phyloP scores from a whole-genome alignment of 2,113 vertebrate species.

The Ptyas mucosa region DNA sequence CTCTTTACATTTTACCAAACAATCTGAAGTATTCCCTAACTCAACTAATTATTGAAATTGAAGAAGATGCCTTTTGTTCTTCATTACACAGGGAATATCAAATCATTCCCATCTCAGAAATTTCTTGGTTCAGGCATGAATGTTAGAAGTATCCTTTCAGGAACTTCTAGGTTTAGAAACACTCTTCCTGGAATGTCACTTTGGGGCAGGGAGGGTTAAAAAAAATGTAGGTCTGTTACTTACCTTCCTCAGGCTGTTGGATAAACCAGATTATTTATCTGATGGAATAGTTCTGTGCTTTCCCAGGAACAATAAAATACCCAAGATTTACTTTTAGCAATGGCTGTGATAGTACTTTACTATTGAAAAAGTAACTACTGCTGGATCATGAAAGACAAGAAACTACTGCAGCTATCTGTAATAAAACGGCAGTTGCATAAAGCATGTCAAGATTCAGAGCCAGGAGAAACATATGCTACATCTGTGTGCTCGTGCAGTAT shows the following conservation, averaged over 20 bases:
- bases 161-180: not conserved
- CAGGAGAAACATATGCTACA: not conserved
- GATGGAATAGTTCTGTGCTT: not conserved
- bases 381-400: not conserved
- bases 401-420: not conserved
- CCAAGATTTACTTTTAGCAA: not conserved
- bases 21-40: not conserved
- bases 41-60: not conserved
- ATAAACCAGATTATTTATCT: not conserved
- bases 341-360: not conserved
- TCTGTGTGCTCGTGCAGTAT: not conserved
- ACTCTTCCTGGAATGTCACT: not conserved
- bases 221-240: not conserved
- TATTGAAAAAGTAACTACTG: not conserved
- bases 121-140: not conserved
- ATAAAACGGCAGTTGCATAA: not conserved
- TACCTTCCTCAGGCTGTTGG: not conserved
- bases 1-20: accelerated
- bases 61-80: not conserved
- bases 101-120: not conserved
- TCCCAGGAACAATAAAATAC: not conserved
- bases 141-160: not conserved
- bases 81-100: not conserved
- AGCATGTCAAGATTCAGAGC: not conserved
- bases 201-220: not conserved